phyloP scores from a whole-genome alignment of 2,113 vertebrate species.

The Sarotherodon lohbergeri region DNA sequence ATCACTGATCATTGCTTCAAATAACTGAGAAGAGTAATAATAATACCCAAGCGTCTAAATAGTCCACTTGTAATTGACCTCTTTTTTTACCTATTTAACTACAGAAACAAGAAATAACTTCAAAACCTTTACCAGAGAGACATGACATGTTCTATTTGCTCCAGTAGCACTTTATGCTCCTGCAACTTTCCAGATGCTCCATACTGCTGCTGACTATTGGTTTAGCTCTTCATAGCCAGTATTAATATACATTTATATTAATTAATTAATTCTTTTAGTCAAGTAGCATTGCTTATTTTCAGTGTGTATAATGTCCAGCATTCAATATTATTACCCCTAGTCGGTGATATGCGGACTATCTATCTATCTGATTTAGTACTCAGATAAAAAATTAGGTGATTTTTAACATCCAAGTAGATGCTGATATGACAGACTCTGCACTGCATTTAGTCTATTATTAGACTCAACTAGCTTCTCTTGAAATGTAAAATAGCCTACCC shows the following conservation, averaged over 20 bases:
- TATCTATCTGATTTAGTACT: not conserved
- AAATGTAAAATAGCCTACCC: not conserved
- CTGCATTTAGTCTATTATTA: not conserved
- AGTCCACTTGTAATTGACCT: not conserved
- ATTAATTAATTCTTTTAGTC: not conserved
- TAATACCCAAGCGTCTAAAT: not conserved
- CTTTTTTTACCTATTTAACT: not conserved
- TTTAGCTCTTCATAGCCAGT: not conserved
- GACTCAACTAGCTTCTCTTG: not conserved
- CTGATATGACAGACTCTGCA: not conserved
- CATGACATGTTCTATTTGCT: not conserved
- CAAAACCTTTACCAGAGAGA: not conserved
- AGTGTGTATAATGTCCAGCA: not conserved
- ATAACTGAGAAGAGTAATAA: not conserved
- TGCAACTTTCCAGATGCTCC: not conserved
- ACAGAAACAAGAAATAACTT: not conserved
- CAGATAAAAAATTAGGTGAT: no score
- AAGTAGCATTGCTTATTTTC: not conserved
- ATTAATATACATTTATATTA: not conserved
- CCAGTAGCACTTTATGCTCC: not conserved
- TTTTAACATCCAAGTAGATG: no score
- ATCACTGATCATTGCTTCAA: not conserved
- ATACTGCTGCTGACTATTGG: not conserved
- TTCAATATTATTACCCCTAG: not conserved
- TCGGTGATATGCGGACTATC: not conserved